Evolutionary conservation across 2,888 invertebrate species (phyloP).

Genomic region (Ectobius pallidus): DNA sequence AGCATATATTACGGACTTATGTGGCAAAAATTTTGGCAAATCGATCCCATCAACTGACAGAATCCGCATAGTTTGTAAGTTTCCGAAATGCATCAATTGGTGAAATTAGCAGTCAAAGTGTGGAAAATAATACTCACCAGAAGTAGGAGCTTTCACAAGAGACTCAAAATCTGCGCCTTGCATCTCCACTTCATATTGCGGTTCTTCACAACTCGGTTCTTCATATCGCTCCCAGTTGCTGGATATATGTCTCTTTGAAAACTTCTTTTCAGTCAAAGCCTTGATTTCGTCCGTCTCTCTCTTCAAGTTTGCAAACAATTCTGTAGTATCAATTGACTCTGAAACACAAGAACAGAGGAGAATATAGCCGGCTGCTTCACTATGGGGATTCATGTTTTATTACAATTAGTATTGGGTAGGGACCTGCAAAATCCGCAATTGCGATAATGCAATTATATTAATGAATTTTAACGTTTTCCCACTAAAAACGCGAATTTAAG

Average conservation of each 20-base stretch:
- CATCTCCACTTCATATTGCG: constrained; percentile 16
- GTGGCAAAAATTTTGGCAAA: too few species aligned
- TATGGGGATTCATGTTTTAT: too few species aligned
- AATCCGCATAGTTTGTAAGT: too few species aligned
- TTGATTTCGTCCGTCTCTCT: constrained; percentile 38
- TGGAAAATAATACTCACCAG: constrained; percentile 32
- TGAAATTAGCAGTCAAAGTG: too few species aligned
- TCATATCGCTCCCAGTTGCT: constrained; percentile 38
- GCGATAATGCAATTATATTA: too few species aligned
- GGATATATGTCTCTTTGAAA: constrained; percentile 34
- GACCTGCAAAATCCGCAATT: too few species aligned
- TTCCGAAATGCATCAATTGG: too few species aligned
- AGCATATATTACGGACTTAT: too few species aligned
- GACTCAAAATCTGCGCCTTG: constrained; percentile 19
- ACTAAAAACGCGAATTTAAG: too few species aligned
- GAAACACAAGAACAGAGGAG: not conserved
- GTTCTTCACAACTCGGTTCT: constrained; percentile 6
- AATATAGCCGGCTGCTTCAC: not conserved
- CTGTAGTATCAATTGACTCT: constrained; percentile 13
- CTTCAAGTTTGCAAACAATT: constrained; percentile 33
- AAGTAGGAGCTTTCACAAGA: constrained; percentile 2
- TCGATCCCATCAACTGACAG: too few species aligned
- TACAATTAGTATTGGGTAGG: too few species aligned
- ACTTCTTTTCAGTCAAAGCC: constrained; percentile 32
- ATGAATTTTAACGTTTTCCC: too few species aligned